A percentile compares a stretch with the other conserved stretches of the same genome.
Evolutionary conservation across 2,797 vertebrate genomes (phyloP).

Genomic region (Agapornis canus): DNA sequence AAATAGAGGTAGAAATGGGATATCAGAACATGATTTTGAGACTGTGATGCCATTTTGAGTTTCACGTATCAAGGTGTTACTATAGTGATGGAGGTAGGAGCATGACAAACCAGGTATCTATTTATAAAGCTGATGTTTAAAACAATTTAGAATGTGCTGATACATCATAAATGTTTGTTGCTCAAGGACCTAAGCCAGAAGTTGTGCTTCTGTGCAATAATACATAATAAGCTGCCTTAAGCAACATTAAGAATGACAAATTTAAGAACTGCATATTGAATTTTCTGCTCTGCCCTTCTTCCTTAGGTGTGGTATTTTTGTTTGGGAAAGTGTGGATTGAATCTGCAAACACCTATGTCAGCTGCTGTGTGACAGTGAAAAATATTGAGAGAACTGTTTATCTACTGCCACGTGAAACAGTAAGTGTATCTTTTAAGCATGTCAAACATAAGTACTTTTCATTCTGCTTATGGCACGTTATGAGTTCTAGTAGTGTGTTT

Average conservation of each 20-base stretch:
- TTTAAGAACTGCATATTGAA: neutral
- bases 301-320: slow-evolving; percentile 91
- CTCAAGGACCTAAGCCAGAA: neutral
- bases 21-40: neutral
- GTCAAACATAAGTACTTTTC: slow-evolving; percentile 45
- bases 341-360: slow-evolving; percentile 86
- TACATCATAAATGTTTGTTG: neutral
- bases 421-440: slow-evolving; percentile 66
- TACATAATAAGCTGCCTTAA: neutral
- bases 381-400: slow-evolving; percentile 94
- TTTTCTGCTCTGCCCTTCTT: slow-evolving; percentile 29
- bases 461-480: slow-evolving; percentile 11
- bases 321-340: slow-evolving; percentile 98
- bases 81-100: slow-evolving; percentile 4
- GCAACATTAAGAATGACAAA: neutral
- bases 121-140: slow-evolving; percentile 11
- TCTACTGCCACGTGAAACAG: slow-evolving; percentile 90
- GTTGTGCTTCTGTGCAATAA: neutral
- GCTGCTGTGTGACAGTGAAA: slow-evolving; percentile 94
- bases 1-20: neutral
- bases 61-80: neutral
- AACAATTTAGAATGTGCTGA: neutral
- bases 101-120: neutral
- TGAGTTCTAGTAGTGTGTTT: neutral
- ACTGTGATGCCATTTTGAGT: slow-evolving; percentile 8